A percentile compares a stretch with the other conserved stretches of the same genome.
Conservation (phyloP, 2,888 invertebrate genomes). For the Gastracanthus pulcherrimus region DNA sequence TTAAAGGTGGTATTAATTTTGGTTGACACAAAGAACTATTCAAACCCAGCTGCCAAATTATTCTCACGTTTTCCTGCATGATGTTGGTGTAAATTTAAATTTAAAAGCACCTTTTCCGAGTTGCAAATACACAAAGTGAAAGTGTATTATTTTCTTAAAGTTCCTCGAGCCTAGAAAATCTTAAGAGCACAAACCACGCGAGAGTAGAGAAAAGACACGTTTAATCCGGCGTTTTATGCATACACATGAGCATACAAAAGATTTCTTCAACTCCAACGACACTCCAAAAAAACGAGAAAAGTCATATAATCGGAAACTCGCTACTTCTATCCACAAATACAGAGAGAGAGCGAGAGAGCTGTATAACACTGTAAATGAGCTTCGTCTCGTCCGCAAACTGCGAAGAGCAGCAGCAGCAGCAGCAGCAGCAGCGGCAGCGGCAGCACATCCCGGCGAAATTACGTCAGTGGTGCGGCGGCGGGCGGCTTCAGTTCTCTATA, state of each 20-base stretch:
- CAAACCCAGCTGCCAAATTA: background rate
- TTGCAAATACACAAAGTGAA: background rate
- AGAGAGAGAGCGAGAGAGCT: too few species aligned
- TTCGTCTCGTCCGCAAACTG: background rate
- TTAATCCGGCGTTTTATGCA: background rate
- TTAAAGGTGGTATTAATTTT: background rate
- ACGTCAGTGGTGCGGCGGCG: slow-evolving; percentile 29
- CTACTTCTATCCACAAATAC: slow-evolving; percentile 52
- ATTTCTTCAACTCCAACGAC: background rate
- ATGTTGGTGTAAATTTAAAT: too few species aligned
- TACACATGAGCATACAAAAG: too few species aligned
- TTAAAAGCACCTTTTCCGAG: background rate
- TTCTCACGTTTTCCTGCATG: background rate
- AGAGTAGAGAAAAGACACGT: background rate
- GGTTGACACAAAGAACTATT: background rate
- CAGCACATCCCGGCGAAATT: slow-evolving; percentile 34
- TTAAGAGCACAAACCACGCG: background rate
- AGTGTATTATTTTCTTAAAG: background rate
- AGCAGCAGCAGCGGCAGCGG: background rate
- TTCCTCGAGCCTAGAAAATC: background rate
- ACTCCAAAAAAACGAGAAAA: slow-evolving; percentile 2
- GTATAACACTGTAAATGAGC: background rate
- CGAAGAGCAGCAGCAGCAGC: background rate
- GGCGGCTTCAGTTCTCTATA: too few species aligned
- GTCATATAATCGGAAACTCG: slow-evolving; percentile 32